Evolutionary conservation across 2,797 vertebrate genomes (phyloP), one percentile per base, ranked within the genome.

Genomic region (Champsocephalus esox): DNA sequence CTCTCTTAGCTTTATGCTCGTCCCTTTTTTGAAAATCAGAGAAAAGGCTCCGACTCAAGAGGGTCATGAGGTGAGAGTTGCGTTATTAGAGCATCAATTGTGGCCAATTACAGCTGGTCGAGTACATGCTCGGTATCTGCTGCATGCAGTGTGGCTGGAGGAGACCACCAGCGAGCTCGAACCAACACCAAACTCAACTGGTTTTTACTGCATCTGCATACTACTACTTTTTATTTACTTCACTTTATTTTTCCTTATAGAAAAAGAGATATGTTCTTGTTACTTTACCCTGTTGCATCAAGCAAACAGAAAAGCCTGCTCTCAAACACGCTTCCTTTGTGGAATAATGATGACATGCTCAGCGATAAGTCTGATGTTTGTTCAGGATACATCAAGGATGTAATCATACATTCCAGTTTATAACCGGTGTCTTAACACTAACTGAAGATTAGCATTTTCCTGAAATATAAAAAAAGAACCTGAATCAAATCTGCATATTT

Each of bases 1-100:
- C 67, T 79, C 73, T 75, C 60, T 43, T 60, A 73, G 83, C 81
- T 87, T 88, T 88, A 74, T 83, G 74, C 59, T 75, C 9, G 0
- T 77, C 63, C 66, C 45, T 67, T 77, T 73, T 69, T 66, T 78
- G 52, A 79, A 80, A 86, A 90, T 57, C 64, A 88, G 79, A 89
- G 80, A 91, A 88, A 90, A 88, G 75, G 83, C 77, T 82, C 76
- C 4, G 75, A 66, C 86, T 92, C 1, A 58, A 92, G 67, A 80
- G 88, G 91, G 80, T 85, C 77, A 60, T 66, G 75, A 90, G 92
- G 91, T 94, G 89, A 93, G 87, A 80, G 81, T 72, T 75, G 79
- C 46, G 28, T 90, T 90, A 93, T 92, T 88, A 90, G 85, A 92
- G 88, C 87, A 79, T 89, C 84, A 85, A 85, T 87, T 90, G 85